Evolutionary conservation across 2,888 invertebrate species (phyloP), one percentile per base, ranked within the genome.

Genomic region (Pharmacophagus antenor): DNA sequence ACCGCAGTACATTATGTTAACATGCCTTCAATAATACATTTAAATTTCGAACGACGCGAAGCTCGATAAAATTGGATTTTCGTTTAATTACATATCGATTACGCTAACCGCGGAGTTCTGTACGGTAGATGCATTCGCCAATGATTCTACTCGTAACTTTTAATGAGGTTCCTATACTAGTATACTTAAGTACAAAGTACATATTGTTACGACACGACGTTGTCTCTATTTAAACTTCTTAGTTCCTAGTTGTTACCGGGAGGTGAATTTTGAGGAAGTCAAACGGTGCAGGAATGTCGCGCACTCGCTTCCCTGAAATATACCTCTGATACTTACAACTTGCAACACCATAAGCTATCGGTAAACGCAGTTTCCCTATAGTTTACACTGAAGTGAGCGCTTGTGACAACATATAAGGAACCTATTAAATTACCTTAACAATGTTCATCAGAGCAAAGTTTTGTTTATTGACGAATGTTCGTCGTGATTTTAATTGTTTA

Each of bases 231-330:
- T 18, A 42, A 42, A 42, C 2, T 42, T 42, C 7, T n/a, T n/a
- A 42, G 17, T 18, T 37, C 15, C 2, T 2, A 37, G 10, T 37
- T 15, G 37, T 12, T 12, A 3, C 51, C 50, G 5, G 12, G n/a
- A n/a, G n/a, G 47, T 15, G 22, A 21, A 15, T 10, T 23, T 22
- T 47, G 20, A n/a, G 22, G 23, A 7, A 6, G 7, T 22, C 2
- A 15, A n/a, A n/a, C 23, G 25, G 47, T 47, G 52, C 22, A n/a
- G 23, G 15, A 18, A 53, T 31, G 18, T 23, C 44, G 20, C 23
- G 10, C 25, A 10, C 58, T 51, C 57, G 53, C 58, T 62, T 65
- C 61, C 65, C 62, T 62, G 64, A 60, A 62, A 58, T 56, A 18
- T 53, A 20, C 27, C 61, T 64, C 62, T 65, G 61, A 64, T 62